Conservation (phyloP, 2,113 vertebrate genomes). For the Scopus umbretta region DNA sequence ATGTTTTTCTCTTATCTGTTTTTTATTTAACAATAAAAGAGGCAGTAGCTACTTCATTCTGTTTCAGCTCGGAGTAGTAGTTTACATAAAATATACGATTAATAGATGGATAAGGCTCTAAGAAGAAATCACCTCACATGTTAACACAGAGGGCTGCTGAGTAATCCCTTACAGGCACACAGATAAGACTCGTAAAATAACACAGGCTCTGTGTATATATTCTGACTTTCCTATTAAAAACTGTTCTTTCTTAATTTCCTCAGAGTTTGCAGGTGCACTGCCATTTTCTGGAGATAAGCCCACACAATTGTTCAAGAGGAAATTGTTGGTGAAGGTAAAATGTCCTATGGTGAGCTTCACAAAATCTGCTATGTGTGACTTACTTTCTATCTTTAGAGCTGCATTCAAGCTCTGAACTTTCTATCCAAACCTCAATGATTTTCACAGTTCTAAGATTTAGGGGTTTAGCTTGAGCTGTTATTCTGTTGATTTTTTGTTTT, state of each 20-base stretch:
- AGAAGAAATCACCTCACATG: neutral
- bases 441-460: neutral
- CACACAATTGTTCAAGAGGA: neutral
- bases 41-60: neutral
- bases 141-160: neutral
- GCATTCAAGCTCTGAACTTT: neutral
- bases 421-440: neutral
- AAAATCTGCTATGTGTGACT: neutral
- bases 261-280: constrained; percentile 5
- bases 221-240: constrained; percentile 22
- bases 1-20: neutral
- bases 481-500: neutral
- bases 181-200: constrained; percentile 37
- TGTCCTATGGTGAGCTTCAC: neutral
- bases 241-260: constrained; percentile 60
- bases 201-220: neutral
- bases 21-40: neutral
- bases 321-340: constrained; percentile 12
- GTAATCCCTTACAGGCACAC: constrained; percentile 22
- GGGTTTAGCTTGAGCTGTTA: neutral
- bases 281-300: constrained; percentile 60
- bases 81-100: neutral
- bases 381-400: neutral
- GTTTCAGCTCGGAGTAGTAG: neutral
- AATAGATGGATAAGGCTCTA: neutral